These are phyloP conservation scores for Stegodyphus mimosarum DNA, from an alignment of 1,140 invertebrate genomes.

Conservation along the genomic window DNA sequence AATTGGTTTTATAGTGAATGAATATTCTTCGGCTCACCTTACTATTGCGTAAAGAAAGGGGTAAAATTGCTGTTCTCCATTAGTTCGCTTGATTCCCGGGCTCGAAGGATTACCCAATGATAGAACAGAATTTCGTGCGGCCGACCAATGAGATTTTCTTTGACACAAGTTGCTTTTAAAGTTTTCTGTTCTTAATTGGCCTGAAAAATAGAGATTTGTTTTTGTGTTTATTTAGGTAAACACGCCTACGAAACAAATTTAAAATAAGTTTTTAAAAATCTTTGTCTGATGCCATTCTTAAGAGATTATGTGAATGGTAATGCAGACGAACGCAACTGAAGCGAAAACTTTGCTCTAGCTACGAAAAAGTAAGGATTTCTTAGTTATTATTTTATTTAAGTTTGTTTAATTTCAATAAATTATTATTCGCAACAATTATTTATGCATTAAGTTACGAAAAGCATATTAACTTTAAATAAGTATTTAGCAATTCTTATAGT, in stretches of 20 bases:
- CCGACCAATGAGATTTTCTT: neutral
- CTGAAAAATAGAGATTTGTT: neutral
- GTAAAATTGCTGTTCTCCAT: neutral
- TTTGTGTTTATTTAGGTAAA: constrained; percentile 9
- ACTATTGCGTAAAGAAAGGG: constrained; percentile 38
- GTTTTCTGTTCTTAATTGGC: constrained; percentile 26
- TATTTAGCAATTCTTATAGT: too few species aligned
- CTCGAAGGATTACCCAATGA: constrained; percentile 13
- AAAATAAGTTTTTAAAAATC: neutral
- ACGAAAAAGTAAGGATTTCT: neutral
- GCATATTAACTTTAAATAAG: too few species aligned
- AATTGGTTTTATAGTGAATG: constrained; percentile 37
- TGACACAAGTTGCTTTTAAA: constrained; percentile 2
- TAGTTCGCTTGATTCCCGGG: constrained; percentile 40
- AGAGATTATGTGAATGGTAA: too few species aligned
- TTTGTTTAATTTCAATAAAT: too few species aligned
- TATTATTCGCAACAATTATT: too few species aligned
- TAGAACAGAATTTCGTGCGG: neutral
- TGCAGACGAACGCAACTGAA: too few species aligned
- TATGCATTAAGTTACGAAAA: too few species aligned
- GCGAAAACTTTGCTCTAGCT: neutral
- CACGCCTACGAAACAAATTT: constrained; percentile 15
- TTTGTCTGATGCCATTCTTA: too few species aligned
- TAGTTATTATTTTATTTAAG: neutral
- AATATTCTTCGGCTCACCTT: constrained; percentile 36